Conservation (phyloP, 2,113 vertebrate genomes). For the Lophius piscatorius region DNA sequence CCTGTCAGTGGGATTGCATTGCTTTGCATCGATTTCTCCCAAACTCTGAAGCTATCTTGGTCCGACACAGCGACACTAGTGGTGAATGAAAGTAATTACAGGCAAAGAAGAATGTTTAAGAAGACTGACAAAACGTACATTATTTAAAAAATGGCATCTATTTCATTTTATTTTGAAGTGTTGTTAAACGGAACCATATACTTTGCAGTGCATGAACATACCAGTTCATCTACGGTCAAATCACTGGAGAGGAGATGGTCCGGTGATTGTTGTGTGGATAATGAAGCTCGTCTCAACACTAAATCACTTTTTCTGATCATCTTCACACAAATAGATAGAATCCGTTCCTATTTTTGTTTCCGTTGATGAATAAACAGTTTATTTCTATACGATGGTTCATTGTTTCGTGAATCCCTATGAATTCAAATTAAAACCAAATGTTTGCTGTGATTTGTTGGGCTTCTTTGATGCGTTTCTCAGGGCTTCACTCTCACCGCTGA, state of each 20-base stretch:
- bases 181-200: too few relatives aligned
- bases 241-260: too few relatives aligned
- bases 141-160: too few relatives aligned
- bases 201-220: conserved; percentile 34
- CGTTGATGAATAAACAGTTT: not conserved
- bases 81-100: conserved; percentile 43
- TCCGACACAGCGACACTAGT: conserved; percentile 53
- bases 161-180: too few relatives aligned
- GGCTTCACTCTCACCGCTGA: conserved; percentile 50
- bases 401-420: too few relatives aligned
- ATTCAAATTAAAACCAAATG: not conserved
- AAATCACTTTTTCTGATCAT: conserved; percentile 4
- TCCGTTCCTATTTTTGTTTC: not conserved
- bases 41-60: conserved; percentile 52
- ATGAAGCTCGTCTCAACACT: not conserved
- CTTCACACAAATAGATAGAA: conserved; percentile 6
- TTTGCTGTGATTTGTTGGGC: not conserved
- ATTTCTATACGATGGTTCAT: too few relatives aligned
- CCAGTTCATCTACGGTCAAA: not conserved
- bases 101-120: not conserved
- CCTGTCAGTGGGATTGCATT: conserved; percentile 17
- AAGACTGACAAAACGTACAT: too few relatives aligned
- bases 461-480: conserved; percentile 10
- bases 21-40: conserved; percentile 26
- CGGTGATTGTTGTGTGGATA: not conserved